phyloP scores from a whole-genome alignment of 1,140 invertebrate species.

The Cydia strobilella region DNA sequence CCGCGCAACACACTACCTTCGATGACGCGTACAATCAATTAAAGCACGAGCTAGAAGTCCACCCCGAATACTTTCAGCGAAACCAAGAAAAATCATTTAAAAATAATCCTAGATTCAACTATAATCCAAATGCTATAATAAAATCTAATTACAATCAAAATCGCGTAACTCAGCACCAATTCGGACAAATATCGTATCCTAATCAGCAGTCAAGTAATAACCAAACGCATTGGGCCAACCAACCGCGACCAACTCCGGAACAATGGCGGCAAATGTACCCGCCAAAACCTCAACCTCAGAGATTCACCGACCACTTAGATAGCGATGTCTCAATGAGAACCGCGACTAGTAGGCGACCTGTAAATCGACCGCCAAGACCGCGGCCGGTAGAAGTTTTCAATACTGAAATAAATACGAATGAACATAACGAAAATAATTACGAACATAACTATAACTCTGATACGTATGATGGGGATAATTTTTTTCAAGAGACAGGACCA shows the following conservation, averaged over 20 bases:
- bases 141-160: neutral
- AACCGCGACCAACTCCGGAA: neutral
- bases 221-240: neutral
- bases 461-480: neutral
- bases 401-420: neutral
- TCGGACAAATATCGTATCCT: neutral
- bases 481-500: neutral
- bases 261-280: no score
- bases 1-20: neutral
- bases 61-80: neutral
- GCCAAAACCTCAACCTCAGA: no score
- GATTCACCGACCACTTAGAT: no score
- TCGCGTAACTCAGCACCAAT: neutral
- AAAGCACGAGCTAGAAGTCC: neutral
- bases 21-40: neutral
- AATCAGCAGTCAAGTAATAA: neutral
- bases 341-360: neutral
- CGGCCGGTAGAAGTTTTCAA: neutral
- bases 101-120: neutral
- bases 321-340: neutral
- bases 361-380: neutral
- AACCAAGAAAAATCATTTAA: neutral
- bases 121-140: neutral
- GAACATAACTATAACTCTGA: neutral
- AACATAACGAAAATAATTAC: no score